Percentiles rank a stretch among this genome's conserved stretches.
phyloP scores from a whole-genome alignment of 2,797 vertebrate genomes.

The Amblyraja radiata region DNA sequence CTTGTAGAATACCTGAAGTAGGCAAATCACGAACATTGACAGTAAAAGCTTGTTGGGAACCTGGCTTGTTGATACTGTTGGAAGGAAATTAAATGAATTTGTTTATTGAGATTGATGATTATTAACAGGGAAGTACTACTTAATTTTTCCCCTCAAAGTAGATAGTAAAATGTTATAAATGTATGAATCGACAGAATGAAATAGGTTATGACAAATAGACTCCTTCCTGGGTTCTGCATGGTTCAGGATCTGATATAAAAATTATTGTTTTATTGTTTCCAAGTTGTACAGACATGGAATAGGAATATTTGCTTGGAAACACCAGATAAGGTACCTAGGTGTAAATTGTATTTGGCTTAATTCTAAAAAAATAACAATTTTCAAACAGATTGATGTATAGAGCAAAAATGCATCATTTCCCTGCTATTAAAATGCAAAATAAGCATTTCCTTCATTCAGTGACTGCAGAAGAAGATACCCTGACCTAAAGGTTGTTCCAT shows the following conservation, averaged over 20 bases:
- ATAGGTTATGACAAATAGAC: not conserved
- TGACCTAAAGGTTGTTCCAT: not conserved
- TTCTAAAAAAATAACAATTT: too few relatives aligned
- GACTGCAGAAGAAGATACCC: not conserved
- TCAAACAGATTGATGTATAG: not conserved
- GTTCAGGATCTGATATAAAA: not conserved
- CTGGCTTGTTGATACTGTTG: not conserved
- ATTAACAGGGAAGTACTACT: not conserved
- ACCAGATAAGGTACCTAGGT: not conserved
- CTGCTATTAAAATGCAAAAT: not conserved
- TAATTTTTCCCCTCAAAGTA: not conserved
- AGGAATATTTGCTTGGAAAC: not conserved
- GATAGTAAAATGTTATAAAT: not conserved
- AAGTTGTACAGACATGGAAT: too few relatives aligned
- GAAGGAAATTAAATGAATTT: not conserved
- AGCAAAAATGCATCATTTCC: not conserved
- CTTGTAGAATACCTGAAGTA: not conserved
- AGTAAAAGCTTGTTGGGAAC: not conserved
- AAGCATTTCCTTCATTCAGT: not conserved
- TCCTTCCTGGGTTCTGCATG: not conserved
- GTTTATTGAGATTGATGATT: not conserved
- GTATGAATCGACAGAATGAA: not conserved
- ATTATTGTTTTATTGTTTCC: not conserved
- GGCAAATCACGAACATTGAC: not conserved
- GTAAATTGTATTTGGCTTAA: not conserved